Base-by-base conservation (phyloP, 2,113 vertebrate species). In the Dipodomys ordii region DNA sequence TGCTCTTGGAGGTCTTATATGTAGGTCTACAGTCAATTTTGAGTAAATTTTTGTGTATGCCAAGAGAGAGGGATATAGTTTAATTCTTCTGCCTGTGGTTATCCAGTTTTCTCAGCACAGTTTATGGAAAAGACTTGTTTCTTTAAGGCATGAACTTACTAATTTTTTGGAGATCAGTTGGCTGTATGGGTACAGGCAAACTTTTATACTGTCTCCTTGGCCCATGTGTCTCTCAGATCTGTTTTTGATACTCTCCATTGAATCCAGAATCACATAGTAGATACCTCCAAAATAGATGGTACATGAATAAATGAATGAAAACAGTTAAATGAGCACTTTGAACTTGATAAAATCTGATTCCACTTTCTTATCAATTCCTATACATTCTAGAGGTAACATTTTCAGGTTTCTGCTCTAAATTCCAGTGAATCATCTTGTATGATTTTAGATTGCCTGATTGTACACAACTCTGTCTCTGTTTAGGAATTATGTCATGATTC, bases 301-400 rank as follows among this genome's bases (percentile, higher is more conserved):
- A 6, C 18, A 73, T 90, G 39, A 87, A 86, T 85, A 68, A 60
- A 67, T 90, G 46, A 74, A 65, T 60, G 39, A 2, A 94, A 44
- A 1, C 27, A 84, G 76, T 92, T 30, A 96, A 83, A 72, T 46
- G 73, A 93, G 53, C 18, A 62, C 68, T 57, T 85, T 39, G 16
- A 35, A 92, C 28, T 69, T 73, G 10, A 90, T 16, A 82, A 78
- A 88, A 90, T 69, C 28, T 69, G 22, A 76, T 6, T 92, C 90
- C 25, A 83, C 68, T 49, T 83, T 85, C 13, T 60, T 60, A 69
- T 88, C 86, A 83, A 86, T 7, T 81, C 32, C 7, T 88, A 30
- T 76, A 76, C 5, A 62, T 0, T 76, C 30, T 80, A 12, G 49
- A 39, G 3, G 13, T 39, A 10, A 92, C 35, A 28, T 73, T 87